Conservation (phyloP, 2,888 invertebrate genomes). For the Lepidonotus clava region DNA sequence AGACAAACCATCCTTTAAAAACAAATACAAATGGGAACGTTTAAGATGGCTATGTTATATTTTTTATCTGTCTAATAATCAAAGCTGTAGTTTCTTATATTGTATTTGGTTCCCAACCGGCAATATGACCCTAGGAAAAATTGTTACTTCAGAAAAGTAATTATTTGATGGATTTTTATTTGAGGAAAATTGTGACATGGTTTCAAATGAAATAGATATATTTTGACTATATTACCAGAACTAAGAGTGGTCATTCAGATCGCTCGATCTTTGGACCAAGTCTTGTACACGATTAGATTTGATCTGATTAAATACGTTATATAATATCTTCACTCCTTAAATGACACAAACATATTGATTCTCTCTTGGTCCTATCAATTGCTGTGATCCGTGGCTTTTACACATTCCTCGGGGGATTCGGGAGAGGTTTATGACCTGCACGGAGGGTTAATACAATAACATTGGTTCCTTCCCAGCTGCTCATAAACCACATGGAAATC, state of each 20-base stretch:
- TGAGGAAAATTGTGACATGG: neutral
- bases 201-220: conserved; percentile 26
- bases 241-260: neutral
- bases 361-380: neutral
- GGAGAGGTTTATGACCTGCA: conserved; percentile 8
- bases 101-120: no score
- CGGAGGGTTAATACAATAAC: neutral
- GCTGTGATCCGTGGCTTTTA: neutral
- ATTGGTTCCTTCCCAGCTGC: neutral
- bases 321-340: no score
- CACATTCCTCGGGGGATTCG: neutral
- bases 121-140: no score
- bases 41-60: no score
- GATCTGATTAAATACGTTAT: no score
- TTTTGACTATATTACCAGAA: neutral
- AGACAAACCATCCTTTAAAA: no score
- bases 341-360: no score
- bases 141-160: no score
- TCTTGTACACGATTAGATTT: neutral
- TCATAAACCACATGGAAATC: neutral
- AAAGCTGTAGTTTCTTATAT: no score
- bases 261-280: neutral
- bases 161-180: conserved; percentile 44
- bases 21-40: no score
- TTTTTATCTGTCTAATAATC: no score